Conservation (phyloP, 2,113 vertebrate species). For the Alosa alosa region DNA sequence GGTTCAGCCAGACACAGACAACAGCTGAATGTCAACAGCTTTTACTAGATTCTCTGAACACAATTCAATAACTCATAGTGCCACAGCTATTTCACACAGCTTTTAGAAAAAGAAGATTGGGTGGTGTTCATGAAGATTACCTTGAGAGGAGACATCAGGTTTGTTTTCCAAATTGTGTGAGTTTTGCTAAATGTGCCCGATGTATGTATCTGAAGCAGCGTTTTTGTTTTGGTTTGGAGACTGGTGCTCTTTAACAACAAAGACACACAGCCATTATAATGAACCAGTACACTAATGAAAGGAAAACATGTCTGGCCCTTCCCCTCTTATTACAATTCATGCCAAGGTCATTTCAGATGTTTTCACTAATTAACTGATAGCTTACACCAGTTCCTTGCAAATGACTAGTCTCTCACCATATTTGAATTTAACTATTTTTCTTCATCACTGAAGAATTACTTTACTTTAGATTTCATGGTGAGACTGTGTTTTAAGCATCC, state of each 20-base stretch:
- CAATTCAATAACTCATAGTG: background rate
- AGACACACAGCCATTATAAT: background rate
- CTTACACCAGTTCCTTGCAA: background rate
- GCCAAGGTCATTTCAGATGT: background rate
- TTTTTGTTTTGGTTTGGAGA: background rate
- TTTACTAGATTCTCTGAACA: background rate
- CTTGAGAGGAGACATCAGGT: background rate
- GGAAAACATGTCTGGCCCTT: background rate
- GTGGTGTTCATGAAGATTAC: background rate
- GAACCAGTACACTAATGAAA: background rate
- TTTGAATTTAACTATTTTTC: background rate
- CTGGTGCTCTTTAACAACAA: background rate
- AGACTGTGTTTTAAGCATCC: background rate
- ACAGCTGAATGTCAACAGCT: background rate
- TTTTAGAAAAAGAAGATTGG: background rate
- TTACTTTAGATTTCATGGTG: background rate
- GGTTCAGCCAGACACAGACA: background rate
- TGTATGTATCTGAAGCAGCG: background rate
- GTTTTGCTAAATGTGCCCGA: background rate
- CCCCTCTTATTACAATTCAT: background rate
- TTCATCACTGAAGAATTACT: background rate
- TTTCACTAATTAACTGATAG: background rate
- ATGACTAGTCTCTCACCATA: background rate
- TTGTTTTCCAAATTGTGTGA: background rate
- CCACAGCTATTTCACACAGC: background rate